Conservation (phyloP, 2,888 invertebrate species). For the Xestia c-nigrum region DNA sequence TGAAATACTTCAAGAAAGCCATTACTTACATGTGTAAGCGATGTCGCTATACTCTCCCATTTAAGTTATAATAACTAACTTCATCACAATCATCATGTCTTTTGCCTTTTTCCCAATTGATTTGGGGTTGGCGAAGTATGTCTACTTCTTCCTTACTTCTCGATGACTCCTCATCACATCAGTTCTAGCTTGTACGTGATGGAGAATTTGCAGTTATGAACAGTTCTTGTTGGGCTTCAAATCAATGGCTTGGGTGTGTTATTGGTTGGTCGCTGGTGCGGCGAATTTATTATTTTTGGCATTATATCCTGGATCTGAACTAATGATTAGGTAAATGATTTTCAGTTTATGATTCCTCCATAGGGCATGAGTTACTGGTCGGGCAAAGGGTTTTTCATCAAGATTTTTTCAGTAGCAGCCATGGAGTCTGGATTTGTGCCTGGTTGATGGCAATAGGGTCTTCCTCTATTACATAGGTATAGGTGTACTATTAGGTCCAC, state of each 20-base stretch:
- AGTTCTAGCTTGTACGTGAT: slow-evolving; percentile 58
- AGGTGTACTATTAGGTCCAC: neutral
- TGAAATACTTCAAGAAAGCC: too few species aligned
- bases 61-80: too few species aligned
- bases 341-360: neutral
- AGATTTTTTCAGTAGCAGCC: neutral
- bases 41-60: too few species aligned
- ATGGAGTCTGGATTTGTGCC: neutral
- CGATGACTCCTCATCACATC: too few species aligned
- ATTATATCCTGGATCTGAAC: neutral
- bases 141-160: too few species aligned
- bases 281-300: neutral
- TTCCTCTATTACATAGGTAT: neutral
- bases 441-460: neutral
- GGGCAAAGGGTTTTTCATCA: neutral
- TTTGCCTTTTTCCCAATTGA: too few species aligned
- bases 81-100: too few species aligned
- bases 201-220: slow-evolving; percentile 58
- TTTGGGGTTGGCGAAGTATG: too few species aligned
- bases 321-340: neutral
- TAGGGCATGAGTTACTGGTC: neutral
- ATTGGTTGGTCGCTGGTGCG: slow-evolving; percentile 6
- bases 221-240: slow-evolving; percentile 43
- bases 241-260: slow-evolving; percentile 17
- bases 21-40: too few species aligned